Conservation (phyloP, 1,140 invertebrate species). For the Gonatopus flavifemur region DNA sequence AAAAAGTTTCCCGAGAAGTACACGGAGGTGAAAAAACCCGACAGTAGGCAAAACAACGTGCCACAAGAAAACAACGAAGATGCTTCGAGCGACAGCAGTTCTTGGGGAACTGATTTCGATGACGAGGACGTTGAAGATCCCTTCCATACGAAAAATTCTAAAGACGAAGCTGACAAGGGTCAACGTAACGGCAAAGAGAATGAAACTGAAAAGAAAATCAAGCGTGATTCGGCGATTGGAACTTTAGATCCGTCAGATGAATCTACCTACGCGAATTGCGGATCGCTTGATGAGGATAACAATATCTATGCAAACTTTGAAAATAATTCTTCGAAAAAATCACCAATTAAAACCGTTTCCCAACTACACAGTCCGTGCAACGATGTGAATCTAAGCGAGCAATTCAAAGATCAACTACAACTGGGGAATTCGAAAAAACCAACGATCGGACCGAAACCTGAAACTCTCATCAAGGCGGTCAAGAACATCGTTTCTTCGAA, state of each 20-base stretch:
- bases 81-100: conserved; percentile 38
- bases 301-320: conserved; percentile 41
- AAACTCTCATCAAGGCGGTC: conserved; percentile 1
- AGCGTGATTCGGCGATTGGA: conserved; percentile 3
- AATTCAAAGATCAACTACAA: conserved; percentile 39
- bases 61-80: conserved; percentile 23
- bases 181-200: conserved; percentile 3
- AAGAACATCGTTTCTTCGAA: not conserved
- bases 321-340: not conserved
- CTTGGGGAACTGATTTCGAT: conserved; percentile 52
- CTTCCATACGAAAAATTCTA: not conserved
- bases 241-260: too few species aligned
- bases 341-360: conserved; percentile 16
- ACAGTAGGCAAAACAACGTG: not conserved
- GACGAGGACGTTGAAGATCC: conserved; percentile 31
- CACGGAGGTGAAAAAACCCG: conserved; percentile 19
- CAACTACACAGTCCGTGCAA: conserved; percentile 16
- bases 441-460: conserved; percentile 23
- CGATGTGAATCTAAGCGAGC: conserved; percentile 33
- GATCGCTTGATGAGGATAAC: conserved; percentile 17
- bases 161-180: not conserved
- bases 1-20: conserved; percentile 43
- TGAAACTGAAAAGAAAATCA: conserved; percentile 18
- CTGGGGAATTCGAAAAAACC: conserved; percentile 28
- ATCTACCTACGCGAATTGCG: conserved; percentile 45